Percentiles rank a stretch among this genome's conserved stretches.
These are phyloP conservation scores for Neogobius melanostomus DNA, from an alignment of 2,113 vertebrate genomes.

Conservation along the genomic window DNA sequence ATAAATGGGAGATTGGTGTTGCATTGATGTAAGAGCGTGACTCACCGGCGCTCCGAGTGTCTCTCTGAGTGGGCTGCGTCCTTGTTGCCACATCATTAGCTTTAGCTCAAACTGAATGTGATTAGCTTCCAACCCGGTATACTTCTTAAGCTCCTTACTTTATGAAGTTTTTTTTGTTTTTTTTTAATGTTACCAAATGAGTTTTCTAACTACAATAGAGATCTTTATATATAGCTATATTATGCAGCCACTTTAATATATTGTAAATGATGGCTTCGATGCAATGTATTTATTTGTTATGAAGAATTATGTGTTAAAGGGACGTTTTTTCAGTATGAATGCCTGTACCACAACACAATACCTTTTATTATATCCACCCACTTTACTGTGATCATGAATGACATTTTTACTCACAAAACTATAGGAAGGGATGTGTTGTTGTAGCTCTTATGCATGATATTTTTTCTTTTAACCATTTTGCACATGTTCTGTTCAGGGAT, in stretches of 20 bases:
- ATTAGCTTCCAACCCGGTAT: constrained; percentile 67
- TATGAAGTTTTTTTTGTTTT: constrained; percentile 33
- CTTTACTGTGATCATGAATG: constrained; percentile 62
- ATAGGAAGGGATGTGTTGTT: constrained; percentile 40
- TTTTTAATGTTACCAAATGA: constrained; percentile 74
- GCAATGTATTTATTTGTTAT: constrained; percentile 83
- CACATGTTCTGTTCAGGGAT: constrained; percentile 74
- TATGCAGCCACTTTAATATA: constrained; percentile 82
- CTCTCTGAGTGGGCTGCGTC: constrained; percentile 51
- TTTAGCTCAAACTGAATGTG: constrained; percentile 75
- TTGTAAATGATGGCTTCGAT: constrained; percentile 82
- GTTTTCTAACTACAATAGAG: constrained; percentile 70
- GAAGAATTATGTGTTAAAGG: constrained; percentile 74
- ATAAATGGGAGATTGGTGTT: constrained; percentile 42
- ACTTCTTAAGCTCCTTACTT: constrained; percentile 77
- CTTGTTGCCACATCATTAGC: constrained; percentile 67
- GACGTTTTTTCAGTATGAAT: constrained; percentile 61
- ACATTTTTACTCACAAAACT: constrained; percentile 18
- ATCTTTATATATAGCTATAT: constrained; percentile 71
- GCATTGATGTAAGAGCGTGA: constrained; percentile 59
- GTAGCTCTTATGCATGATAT: constrained; percentile 42
- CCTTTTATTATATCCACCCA: constrained; percentile 52
- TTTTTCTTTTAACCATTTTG: constrained; percentile 53
- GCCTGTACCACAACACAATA: constrained; percentile 59
- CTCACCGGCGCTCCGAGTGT: constrained; percentile 51